Conservation (phyloP, 2,113 vertebrate genomes). For the Muntiacus muntjak region DNA sequence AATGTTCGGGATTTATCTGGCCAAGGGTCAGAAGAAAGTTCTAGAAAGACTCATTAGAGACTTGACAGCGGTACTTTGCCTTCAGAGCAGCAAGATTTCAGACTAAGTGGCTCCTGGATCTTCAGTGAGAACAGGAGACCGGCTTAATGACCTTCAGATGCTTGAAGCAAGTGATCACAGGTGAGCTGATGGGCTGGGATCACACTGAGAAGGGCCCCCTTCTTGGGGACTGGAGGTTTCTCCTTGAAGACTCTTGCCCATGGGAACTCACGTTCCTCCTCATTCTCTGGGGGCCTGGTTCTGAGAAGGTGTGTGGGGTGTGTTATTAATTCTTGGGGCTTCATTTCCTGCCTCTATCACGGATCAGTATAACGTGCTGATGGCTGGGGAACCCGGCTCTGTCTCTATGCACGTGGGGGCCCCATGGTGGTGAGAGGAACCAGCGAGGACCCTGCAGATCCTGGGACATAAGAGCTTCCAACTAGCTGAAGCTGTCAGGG, state of each 20-base stretch:
- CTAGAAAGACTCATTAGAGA: neutral
- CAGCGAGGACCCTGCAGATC: neutral
- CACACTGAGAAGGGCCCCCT: rapidly evolving
- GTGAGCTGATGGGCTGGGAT: neutral
- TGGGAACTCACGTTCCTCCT: neutral
- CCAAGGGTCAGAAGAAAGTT: neutral
- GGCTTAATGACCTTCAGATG: neutral
- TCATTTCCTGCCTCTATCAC: neutral
- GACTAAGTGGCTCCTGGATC: neutral
- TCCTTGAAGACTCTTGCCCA: neutral
- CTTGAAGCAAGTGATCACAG: no score
- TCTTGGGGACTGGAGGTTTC: neutral
- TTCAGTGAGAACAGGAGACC: neutral
- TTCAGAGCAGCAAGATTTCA: neutral
- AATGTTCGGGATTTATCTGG: neutral
- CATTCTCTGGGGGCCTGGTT: neutral
- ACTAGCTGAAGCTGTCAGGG: neutral
- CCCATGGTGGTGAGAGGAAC: rapidly evolving
- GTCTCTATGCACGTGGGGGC: neutral
- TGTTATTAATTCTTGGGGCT: neutral
- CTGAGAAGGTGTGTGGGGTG: neutral
- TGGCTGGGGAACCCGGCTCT: no score
- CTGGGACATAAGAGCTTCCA: neutral
- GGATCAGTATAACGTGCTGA: neutral
- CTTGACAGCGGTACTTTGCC: neutral